These are phyloP conservation scores for Pachyseris speciosa DNA, from an alignment of 64 coral and sea anemone species.

Conservation along the genomic window DNA sequence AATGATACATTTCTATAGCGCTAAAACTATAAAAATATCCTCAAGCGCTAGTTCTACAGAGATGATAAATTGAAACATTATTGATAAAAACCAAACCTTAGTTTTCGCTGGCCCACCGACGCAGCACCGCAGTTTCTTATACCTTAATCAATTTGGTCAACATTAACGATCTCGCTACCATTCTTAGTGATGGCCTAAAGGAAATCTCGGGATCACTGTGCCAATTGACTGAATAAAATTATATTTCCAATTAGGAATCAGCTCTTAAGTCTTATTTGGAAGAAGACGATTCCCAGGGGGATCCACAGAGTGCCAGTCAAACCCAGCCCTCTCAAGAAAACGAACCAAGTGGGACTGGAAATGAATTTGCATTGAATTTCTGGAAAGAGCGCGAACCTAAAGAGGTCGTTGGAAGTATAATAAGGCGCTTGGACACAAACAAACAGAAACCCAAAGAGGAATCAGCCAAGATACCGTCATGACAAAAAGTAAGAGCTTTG, in stretches of 20 bases:
- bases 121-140: too few relatives aligned
- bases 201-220: too few relatives aligned
- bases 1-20: too few relatives aligned
- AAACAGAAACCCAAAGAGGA: neutral
- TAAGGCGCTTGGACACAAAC: neutral
- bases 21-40: too few relatives aligned
- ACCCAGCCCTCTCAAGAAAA: neutral
- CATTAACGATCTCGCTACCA: too few relatives aligned
- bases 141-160: too few relatives aligned
- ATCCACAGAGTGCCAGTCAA: neutral
- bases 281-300: neutral
- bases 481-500: slow-evolving; percentile 34
- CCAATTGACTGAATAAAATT: too few relatives aligned
- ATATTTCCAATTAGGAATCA: neutral
- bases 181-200: too few relatives aligned
- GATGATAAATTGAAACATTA: too few relatives aligned
- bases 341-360: neutral
- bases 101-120: too few relatives aligned
- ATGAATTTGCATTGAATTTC: neutral
- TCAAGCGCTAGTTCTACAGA: too few relatives aligned
- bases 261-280: neutral
- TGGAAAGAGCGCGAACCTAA: neutral
- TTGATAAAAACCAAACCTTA: too few relatives aligned
- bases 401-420: slow-evolving; percentile 22
- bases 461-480: neutral